phyloP scores from a whole-genome alignment of 1,140 invertebrate species.

The Hormaphis cornu region DNA sequence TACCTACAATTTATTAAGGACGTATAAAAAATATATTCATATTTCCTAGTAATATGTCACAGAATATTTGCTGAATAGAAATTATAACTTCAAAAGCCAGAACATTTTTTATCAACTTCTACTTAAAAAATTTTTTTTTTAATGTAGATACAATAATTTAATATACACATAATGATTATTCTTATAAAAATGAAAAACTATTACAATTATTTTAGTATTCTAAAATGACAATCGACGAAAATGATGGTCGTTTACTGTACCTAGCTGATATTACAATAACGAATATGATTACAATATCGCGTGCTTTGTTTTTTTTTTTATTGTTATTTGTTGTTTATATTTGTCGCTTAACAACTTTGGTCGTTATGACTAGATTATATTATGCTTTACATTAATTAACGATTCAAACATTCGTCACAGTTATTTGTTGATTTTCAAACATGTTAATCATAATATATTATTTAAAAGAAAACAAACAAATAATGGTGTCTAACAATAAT shows the following conservation, averaged over 20 bases:
- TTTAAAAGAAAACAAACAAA: background rate
- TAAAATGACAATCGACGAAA: background rate
- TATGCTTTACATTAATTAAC: no score
- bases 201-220: slow-evolving; percentile 4
- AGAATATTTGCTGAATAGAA: background rate
- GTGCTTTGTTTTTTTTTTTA: background rate
- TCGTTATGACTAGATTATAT: no score
- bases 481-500: background rate
- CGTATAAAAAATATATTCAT: background rate
- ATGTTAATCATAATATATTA: background rate
- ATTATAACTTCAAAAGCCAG: background rate
- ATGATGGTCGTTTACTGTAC: no score
- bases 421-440: background rate
- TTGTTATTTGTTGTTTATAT: background rate
- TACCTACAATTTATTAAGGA: no score
- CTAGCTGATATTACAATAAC: background rate
- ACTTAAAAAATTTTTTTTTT: background rate
- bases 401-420: no score
- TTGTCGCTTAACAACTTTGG: no score
- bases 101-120: background rate
- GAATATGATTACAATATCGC: background rate
- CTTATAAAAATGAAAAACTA: slow-evolving; percentile 19
- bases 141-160: background rate
- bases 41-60: background rate
- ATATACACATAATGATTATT: background rate